Base-by-base conservation (phyloP, 1,140 invertebrate genomes). In the Panulirus ornatus region DNA sequence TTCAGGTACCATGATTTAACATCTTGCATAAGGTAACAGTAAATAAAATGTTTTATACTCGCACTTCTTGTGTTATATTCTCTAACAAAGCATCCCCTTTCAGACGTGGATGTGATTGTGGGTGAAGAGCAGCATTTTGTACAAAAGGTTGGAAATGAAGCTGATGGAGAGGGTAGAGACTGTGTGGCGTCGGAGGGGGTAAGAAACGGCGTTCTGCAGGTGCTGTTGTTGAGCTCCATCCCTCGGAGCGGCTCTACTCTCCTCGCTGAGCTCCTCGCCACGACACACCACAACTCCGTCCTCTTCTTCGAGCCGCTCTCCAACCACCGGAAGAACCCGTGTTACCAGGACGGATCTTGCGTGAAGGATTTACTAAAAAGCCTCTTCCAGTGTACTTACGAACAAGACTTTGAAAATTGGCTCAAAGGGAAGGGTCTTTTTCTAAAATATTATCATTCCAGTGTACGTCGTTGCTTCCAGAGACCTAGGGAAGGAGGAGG, bases 251-350 rank as follows among this genome's bases (percentile, higher is more conserved):
- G 82, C 5, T 84, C 82, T 1, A 84, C 63, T 3, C 27, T 84
- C 16, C n/a, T 84, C 5, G 82, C 82, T 0, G 58, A 84, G 38
- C 34, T 84, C 54, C 47, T 84, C 16, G 38, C 82, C 58, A 30
- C 78, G 16, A 70, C 63, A 27, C 40, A 71, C 38, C 40, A 42
- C 38, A 44, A 84, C 22, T 40, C 82, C 19, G 82, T 84, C 58
- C 82, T 70, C 2, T 84, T 84, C 66, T 84, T 84, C 40, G 82
- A 84, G 82, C 82, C 63, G 1, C 63, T 84, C 58, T 70, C 58
- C 22, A 51, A 8, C 82, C 40, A 27, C 36, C 30, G 44, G 27
- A 66, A 71, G 38, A 42, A 70, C 22, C 82, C 82, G 27, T 44
- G 66, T 27, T n/a, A 42, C 38, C 22, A 27, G 19, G 16, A 70